A percentile compares a stretch with the other conserved stretches of the same genome.
Conservation (phyloP, 2,797 vertebrate genomes). For the Phoxinus dragarum region DNA sequence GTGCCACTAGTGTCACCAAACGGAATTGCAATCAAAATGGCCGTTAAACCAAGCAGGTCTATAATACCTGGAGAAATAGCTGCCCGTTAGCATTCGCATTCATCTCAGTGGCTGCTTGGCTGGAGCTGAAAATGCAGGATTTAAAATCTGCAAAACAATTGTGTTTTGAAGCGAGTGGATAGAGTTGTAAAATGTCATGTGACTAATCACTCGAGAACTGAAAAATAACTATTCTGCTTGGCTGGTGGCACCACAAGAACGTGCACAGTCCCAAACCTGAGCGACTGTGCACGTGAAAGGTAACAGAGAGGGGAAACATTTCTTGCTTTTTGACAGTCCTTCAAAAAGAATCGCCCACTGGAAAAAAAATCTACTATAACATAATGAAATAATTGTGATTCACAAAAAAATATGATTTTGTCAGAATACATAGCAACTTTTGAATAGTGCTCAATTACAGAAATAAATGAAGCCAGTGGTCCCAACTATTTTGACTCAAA, state of each 20-base stretch:
- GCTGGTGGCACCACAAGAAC: not conserved
- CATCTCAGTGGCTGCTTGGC: not conserved
- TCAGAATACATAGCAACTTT: not conserved
- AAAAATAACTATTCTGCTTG: not conserved
- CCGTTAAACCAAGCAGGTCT: conserved; percentile 14
- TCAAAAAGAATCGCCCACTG: not conserved
- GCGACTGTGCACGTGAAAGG: not conserved
- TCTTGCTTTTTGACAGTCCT: not conserved
- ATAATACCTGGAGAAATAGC: not conserved
- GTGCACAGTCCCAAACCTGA: not conserved
- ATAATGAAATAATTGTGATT: not conserved
- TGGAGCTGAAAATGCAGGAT: not conserved
- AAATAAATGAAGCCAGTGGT: not conserved
- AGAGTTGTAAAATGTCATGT: conserved; percentile 17
- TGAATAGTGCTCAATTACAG: not conserved
- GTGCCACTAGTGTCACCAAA: not conserved
- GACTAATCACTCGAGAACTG: not conserved
- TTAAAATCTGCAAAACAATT: not conserved
- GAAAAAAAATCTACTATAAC: not conserved
- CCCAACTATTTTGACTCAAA: not conserved
- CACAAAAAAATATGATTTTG: not conserved
- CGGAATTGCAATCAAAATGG: not conserved
- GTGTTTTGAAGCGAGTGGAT: not conserved
- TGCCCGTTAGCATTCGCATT: not conserved
- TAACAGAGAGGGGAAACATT: not conserved